Evolutionary conservation across 2,113 vertebrate genomes (phyloP).

Genomic region (Melierax canorus): DNA sequence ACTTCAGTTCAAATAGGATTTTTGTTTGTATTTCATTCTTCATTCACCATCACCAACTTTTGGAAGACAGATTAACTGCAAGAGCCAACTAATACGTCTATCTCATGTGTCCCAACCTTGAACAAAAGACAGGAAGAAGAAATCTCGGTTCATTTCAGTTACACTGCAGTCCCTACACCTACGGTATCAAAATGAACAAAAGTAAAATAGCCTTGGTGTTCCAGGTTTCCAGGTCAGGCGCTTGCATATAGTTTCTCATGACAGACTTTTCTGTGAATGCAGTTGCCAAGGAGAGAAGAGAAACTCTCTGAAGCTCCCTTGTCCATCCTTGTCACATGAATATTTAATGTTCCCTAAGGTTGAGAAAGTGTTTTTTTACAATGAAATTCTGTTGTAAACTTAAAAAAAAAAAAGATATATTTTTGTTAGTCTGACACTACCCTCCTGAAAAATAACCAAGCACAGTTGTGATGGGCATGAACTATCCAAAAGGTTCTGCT

Average conservation of each 20-base stretch:
- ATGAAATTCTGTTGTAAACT: background rate
- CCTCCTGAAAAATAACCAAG: background rate
- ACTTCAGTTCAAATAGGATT: background rate
- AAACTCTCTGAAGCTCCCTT: background rate
- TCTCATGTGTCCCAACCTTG: background rate
- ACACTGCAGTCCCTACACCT: background rate
- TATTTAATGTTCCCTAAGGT: background rate
- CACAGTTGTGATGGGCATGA: background rate
- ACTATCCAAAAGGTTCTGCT: background rate
- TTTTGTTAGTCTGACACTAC: background rate
- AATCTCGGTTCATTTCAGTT: background rate
- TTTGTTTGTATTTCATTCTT: background rate
- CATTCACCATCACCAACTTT: background rate
- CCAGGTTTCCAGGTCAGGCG: background rate
- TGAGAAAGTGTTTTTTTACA: background rate
- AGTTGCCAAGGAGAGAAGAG: background rate
- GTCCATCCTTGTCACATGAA: background rate
- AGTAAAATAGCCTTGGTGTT: background rate
- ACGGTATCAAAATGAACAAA: background rate
- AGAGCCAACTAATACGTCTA: background rate
- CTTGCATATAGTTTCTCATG: background rate
- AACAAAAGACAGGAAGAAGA: background rate
- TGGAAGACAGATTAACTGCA: background rate
- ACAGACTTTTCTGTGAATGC: background rate
- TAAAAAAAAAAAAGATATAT: background rate